phyloP scores from a whole-genome alignment of 2,797 vertebrate genomes.

The Ceryle rudis region DNA sequence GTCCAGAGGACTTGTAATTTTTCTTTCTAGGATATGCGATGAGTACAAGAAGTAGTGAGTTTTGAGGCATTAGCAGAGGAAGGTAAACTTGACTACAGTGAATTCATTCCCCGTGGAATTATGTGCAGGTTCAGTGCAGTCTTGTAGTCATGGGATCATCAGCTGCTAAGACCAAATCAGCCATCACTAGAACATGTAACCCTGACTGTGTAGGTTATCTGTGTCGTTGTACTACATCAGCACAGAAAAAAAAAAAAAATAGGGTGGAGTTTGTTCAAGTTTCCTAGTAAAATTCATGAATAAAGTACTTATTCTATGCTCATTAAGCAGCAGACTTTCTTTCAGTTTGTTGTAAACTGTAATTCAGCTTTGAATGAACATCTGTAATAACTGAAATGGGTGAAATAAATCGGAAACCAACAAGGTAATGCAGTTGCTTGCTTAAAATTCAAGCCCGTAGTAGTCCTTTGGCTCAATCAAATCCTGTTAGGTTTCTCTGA shows the following conservation, averaged over 20 bases:
- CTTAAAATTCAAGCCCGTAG: too few species aligned
- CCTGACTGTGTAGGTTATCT: neutral
- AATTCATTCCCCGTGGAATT: neutral
- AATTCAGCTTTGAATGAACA: too few species aligned
- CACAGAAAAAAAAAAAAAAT: neutral
- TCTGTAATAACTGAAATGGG: too few species aligned
- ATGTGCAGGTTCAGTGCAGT: too few species aligned
- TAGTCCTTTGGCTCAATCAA: too few species aligned
- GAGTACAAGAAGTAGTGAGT: neutral
- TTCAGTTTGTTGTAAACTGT: too few species aligned
- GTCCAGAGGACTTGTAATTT: neutral
- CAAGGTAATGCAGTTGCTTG: too few species aligned
- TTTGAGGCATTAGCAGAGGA: neutral
- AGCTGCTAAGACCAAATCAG: neutral
- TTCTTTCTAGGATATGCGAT: neutral
- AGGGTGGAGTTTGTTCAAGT: neutral
- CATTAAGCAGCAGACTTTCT: too few species aligned
- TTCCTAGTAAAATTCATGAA: neutral
- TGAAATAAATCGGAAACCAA: too few species aligned
- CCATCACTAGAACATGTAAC: neutral
- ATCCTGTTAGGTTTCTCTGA: too few species aligned
- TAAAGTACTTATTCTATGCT: too few species aligned
- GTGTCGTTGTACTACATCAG: neutral
- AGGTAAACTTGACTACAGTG: neutral
- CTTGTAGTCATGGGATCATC: too few species aligned